Percentiles rank a stretch among this genome's conserved stretches.
These are phyloP conservation scores for Bujurquina vittata DNA, from an alignment of 2,113 vertebrate genomes.

Conservation along the genomic window DNA sequence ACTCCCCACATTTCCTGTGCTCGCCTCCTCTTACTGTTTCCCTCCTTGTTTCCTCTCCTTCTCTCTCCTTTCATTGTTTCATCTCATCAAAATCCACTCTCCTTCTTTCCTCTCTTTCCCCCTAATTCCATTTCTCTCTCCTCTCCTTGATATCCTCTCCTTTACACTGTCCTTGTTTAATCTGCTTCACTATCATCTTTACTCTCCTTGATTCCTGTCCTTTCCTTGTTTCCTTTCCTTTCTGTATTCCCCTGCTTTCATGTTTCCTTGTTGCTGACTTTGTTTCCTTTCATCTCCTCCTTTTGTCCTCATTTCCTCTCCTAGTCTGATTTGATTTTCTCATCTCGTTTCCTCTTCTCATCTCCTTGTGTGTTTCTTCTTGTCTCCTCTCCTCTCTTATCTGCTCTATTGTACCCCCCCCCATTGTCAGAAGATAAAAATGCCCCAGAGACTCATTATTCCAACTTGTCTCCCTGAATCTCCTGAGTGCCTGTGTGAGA, in stretches of 20 bases:
- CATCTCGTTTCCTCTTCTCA: not conserved
- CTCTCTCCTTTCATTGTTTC: rapidly evolving
- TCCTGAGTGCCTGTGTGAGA: not conserved
- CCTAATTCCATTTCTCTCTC: not conserved
- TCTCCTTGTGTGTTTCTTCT: not conserved
- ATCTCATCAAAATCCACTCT: not conserved
- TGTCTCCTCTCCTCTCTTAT: not conserved
- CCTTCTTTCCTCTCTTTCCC: not conserved
- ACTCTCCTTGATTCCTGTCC: not conserved
- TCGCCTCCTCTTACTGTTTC: not conserved
- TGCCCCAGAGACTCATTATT: slow-evolving; percentile 39
- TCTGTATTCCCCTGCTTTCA: not conserved
- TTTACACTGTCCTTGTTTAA: not conserved
- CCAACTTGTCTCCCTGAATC: slow-evolving; percentile 30
- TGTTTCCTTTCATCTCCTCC: not conserved
- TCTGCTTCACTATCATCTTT: too few relatives aligned
- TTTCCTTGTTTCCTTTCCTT: too few relatives aligned
- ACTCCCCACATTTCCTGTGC: not conserved
- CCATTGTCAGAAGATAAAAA: slow-evolving; percentile 21
- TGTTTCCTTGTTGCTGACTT: not conserved
- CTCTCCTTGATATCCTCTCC: not conserved
- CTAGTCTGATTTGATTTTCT: not conserved
- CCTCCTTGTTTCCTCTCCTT: not conserved
- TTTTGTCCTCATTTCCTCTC: not conserved
- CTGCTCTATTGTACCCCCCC: not conserved